A percentile compares a stretch with the other conserved stretches of the same genome.
phyloP scores from a whole-genome alignment of 2,797 vertebrate species.

The Vultur gryphus region DNA sequence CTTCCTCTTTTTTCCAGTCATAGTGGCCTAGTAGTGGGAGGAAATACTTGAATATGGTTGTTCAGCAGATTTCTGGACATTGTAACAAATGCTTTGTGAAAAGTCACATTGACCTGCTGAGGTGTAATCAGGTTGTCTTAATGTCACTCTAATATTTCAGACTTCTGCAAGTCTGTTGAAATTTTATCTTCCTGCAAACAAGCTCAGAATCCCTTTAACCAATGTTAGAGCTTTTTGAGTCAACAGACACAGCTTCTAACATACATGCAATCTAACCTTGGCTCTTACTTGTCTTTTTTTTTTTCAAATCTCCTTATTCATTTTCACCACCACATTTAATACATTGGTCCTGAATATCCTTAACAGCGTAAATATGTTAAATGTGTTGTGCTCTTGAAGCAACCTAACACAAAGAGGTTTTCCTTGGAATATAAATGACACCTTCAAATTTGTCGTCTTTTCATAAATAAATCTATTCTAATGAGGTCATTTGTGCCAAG shows the following conservation, averaged over 20 bases:
- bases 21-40: background rate
- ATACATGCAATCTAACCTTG: background rate
- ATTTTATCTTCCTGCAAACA: background rate
- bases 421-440: background rate
- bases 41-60: background rate
- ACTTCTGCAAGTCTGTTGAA: background rate
- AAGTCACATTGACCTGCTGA: background rate
- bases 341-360: background rate
- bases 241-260: background rate
- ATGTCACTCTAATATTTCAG: background rate
- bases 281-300: background rate
- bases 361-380: background rate
- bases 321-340: background rate
- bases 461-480: background rate
- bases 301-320: background rate
- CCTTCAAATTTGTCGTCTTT: background rate
- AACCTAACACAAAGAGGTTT: background rate
- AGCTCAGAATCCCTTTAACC: background rate
- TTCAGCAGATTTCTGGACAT: background rate
- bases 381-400: background rate
- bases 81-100: background rate
- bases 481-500: background rate
- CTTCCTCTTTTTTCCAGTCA: background rate
- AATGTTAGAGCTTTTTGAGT: background rate
- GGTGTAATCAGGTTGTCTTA: background rate